These are phyloP conservation scores for Agrochola circellaris DNA, from an alignment of 2,888 invertebrate species.

Conservation along the genomic window DNA sequence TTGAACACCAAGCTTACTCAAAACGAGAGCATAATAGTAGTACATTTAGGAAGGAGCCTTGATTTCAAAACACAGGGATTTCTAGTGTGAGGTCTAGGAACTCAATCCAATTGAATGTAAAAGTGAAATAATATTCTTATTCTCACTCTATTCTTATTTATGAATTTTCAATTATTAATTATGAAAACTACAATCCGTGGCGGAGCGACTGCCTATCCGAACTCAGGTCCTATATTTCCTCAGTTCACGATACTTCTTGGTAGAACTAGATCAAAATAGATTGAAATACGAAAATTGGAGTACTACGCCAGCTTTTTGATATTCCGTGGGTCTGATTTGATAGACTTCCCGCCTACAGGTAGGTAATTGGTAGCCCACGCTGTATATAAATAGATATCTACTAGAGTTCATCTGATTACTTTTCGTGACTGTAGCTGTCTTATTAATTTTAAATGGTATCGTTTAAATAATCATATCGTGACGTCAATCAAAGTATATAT, in stretches of 20 bases:
- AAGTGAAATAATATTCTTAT: too few relatives aligned
- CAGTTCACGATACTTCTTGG: background rate
- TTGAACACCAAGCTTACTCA: too few relatives aligned
- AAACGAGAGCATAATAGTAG: too few relatives aligned
- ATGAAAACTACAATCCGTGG: background rate
- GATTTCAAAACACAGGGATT: too few relatives aligned
- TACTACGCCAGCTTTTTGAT: background rate
- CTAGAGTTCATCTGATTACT: background rate
- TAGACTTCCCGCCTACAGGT: background rate
- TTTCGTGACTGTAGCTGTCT: background rate
- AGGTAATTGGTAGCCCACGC: background rate
- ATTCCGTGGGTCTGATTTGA: conserved; percentile 3
- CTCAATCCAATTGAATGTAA: too few relatives aligned
- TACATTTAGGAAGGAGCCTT: too few relatives aligned
- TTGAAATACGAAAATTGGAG: background rate
- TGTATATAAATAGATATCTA: background rate
- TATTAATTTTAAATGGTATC: background rate
- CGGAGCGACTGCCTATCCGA: background rate
- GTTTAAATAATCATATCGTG: background rate
- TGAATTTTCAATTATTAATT: too few relatives aligned
- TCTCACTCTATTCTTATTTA: too few relatives aligned
- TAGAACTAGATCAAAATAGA: background rate
- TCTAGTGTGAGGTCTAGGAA: too few relatives aligned
- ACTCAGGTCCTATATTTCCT: too few relatives aligned
- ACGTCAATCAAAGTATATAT: background rate